A percentile compares a stretch with the other conserved stretches of the same genome.
Evolutionary conservation across 2,888 invertebrate species (phyloP).

Genomic region (Erannis defoliaria): DNA sequence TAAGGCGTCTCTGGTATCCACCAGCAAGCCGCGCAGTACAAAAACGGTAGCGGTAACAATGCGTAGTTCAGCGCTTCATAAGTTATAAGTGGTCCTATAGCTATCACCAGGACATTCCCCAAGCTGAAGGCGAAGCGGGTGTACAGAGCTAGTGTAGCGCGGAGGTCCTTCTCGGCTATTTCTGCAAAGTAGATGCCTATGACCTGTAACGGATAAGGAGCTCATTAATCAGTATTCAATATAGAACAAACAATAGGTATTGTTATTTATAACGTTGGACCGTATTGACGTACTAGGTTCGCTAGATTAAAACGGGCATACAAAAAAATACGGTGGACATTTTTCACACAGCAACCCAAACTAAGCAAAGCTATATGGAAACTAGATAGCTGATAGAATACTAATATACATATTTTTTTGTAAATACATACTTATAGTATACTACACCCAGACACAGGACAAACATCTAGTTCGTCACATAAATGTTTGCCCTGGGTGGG

Average conservation of each 20-base stretch:
- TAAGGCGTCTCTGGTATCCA: conserved; percentile 88
- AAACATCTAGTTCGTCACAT: too few species aligned
- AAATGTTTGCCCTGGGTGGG: too few species aligned
- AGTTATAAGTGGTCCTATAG: conserved; percentile 71
- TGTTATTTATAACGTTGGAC: too few species aligned
- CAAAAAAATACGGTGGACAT: too few species aligned
- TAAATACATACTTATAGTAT: too few species aligned
- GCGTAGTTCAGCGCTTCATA: conserved; percentile 73
- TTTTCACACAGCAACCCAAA: too few species aligned
- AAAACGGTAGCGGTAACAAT: conserved; percentile 73
- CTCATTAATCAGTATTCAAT: not conserved
- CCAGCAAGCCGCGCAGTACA: conserved; percentile 75
- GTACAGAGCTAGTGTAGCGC: conserved; percentile 68
- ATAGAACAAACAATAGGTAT: not conserved
- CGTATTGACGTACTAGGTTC: too few species aligned
- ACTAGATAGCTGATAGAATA: too few species aligned
- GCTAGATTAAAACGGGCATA: too few species aligned
- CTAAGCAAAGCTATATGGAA: too few species aligned
- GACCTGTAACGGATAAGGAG: conserved; percentile 62
- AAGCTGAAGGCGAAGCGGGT: conserved; percentile 73
- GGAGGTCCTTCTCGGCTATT: conserved; percentile 77
- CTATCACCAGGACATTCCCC: conserved; percentile 73
- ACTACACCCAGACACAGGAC: too few species aligned
- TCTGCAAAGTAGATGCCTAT: conserved; percentile 79
- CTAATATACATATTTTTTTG: too few species aligned